Base-by-base conservation (phyloP, 1,140 invertebrate species). In the Musca vetustissima region DNA sequence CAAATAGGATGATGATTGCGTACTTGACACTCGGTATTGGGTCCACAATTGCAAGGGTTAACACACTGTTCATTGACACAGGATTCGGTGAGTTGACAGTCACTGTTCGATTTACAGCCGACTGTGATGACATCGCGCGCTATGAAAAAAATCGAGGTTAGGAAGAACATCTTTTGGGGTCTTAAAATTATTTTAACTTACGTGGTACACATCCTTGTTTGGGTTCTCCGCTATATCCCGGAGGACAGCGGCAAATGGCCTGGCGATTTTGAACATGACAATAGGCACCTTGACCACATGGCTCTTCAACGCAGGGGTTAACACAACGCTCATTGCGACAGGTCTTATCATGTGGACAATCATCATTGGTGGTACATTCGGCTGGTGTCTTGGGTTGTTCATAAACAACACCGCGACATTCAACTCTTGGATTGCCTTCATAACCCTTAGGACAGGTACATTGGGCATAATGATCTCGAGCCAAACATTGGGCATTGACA, bases 41-140 rank as follows among this genome's bases (percentile, higher is more conserved):
- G 83, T 49, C 93, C 94, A 76, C 94, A 96, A 68, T 92, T 90
- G 73, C 94, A 96, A 0, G 94, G 93, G 77, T 88, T 91, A 6
- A 91, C 87, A 77, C 94, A 96, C 9, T 86, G 83, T 52, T 86
- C 85, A 72, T 94, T 93, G 36, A 93, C 87, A 76, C 93, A 96
- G 3, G 93, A 89, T 82, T 94, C 90, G 19, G 90, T 89, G 48
- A 88, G 79, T 19, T 89, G 86, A 80, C 94, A 96, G 59, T 95
- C 93, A 2, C 87, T 87, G 77, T 92, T 93, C 1, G 90, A 88
- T 73, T 87, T 87, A 76, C 93, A 95, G 52, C 90, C 91, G 13
- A 90, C 85, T 43, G 87, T 86, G 52, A 87, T 82, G 21, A 83
- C 82, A 69, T 85, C 85, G 55, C 84, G 80, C 50, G 88, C 87